A percentile compares a stretch with the other conserved stretches of the same genome.
Conservation (phyloP, 2,113 vertebrate species). For the Trichechus manatus region DNA sequence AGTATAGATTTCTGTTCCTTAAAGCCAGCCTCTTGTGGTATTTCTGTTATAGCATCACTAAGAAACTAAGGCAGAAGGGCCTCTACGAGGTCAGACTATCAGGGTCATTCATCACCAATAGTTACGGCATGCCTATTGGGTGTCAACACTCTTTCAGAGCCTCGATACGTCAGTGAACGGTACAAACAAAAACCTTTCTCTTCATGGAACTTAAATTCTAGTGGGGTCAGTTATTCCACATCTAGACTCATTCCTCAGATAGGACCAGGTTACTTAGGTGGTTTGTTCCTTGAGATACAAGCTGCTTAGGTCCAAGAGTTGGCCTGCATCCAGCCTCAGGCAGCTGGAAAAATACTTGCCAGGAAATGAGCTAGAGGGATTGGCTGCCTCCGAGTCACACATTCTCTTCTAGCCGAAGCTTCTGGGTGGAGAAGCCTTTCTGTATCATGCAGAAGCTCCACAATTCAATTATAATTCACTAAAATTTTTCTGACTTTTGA, state of each 20-base stretch:
- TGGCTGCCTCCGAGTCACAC: background rate
- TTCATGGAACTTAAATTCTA: background rate
- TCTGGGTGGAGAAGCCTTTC: background rate
- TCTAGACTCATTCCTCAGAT: background rate
- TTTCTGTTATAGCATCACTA: background rate
- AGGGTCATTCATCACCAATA: background rate
- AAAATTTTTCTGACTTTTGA: constrained; percentile 65
- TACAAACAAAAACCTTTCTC: background rate
- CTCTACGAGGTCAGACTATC: background rate
- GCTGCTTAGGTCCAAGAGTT: background rate
- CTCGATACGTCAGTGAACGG: background rate
- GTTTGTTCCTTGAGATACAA: constrained; percentile 3
- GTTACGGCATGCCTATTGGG: background rate
- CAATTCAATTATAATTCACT: constrained; percentile 71
- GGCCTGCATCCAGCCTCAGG: background rate
- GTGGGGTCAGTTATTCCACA: background rate
- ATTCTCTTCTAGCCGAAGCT: constrained; percentile 18
- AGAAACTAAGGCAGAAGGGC: background rate
- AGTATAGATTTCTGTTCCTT: no score
- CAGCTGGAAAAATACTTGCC: background rate
- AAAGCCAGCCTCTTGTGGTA: no score
- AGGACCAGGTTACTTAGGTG: background rate
- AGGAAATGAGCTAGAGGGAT: background rate
- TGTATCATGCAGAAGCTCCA: constrained; percentile 33
- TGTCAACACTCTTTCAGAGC: background rate